phyloP scores from a whole-genome alignment of 2,888 invertebrate genomes.

The Rotaria magnacalcarata region DNA sequence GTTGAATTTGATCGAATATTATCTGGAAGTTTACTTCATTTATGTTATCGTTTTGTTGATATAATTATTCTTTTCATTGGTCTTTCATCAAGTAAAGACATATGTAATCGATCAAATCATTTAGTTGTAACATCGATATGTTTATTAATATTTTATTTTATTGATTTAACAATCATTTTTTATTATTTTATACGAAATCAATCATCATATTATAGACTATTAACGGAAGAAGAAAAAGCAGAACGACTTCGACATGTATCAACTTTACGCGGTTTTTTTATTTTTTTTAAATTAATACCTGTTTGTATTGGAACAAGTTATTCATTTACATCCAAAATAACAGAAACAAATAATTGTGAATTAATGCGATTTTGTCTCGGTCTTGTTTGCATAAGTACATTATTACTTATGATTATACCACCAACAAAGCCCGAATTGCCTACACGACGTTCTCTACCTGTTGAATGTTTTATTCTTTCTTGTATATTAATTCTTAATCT shows the following conservation, averaged over 20 bases:
- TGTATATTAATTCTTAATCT: background rate
- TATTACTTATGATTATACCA: background rate
- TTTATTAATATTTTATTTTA: slow-evolving; percentile 16
- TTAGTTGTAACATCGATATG: background rate
- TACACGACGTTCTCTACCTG: background rate
- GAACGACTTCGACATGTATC: background rate
- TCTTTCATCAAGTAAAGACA: background rate
- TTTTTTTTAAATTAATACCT: slow-evolving; percentile 5
- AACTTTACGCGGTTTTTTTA: background rate
- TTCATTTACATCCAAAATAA: background rate
- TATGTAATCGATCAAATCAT: background rate
- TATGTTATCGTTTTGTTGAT: background rate
- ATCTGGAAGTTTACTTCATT: background rate
- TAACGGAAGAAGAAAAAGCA: background rate
- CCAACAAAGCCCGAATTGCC: background rate
- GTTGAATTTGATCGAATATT: background rate
- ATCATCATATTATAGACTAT: background rate
- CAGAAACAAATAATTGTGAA: background rate
- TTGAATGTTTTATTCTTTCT: background rate
- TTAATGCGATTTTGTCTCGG: background rate
- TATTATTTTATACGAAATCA: background rate
- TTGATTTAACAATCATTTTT: background rate
- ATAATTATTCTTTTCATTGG: background rate
- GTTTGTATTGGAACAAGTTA: background rate
- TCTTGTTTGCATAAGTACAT: background rate